Evolutionary conservation across 2,888 invertebrate genomes (phyloP), one percentile per base, ranked within the genome.

Genomic region (Osmoderma eremita): DNA sequence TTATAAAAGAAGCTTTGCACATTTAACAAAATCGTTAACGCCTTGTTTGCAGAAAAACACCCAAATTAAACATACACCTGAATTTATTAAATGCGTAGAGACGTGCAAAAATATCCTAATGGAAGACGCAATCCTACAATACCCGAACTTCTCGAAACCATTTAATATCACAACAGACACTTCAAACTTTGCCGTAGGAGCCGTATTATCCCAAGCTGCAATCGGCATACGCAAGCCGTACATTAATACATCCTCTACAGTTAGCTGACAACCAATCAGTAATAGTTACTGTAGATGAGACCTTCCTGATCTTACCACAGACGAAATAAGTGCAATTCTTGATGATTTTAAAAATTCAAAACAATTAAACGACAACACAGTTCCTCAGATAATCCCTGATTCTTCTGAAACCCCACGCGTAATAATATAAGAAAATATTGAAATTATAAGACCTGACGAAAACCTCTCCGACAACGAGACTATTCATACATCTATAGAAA

Each of bases 161-260:
- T 63, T 69, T 64, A 24, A 39, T 12, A 1, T 66, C 3, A 69
- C 69, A 3, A 69, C 69, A 2, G 66, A 69, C 15, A 10, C 30
- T 2, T 30, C 30, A 1, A 54, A 49, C 22, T 18, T 66, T 13
- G 67, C 69, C 17, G 13, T 69, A n/a, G 62, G 69, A 1, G 67
- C 65, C 3, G 64, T 72, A 6, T 22, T 71, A 10, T 65, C 56
- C 0, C 71, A 71, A 68, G 69, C 65, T 1, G 5, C 58, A 10
- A 66, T 70, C 3, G 68, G 63, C 0, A 41, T 62, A 20, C 10
- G 51, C 65, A 4, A 42, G 15, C 10, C 22, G 63, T 4, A 54
- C 67, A 4, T 13, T 67, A 3, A 45, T 22, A 56, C 48, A 45
- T 39, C n/a, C 48, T 3, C 5, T 45, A 17, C 17, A 45, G 8